Percentiles rank a stretch among this genome's conserved stretches.
phyloP scores from a whole-genome alignment of 2,113 vertebrate species.

The Spilogale gracilis region DNA sequence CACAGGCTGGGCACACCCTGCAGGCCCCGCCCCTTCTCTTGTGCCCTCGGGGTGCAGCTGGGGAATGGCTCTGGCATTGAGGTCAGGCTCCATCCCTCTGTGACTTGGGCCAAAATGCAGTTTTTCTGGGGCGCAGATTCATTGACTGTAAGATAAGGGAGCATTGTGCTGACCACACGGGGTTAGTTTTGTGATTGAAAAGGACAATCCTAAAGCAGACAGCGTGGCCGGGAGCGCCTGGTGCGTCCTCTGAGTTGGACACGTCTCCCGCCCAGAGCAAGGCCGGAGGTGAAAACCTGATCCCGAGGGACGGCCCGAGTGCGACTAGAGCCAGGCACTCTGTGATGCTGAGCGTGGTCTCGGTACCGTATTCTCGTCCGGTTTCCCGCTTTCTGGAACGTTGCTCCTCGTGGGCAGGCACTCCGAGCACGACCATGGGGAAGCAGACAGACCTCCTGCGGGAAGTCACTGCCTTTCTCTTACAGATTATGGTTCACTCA shows the following conservation, averaged over 20 bases:
- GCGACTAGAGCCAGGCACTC: background rate
- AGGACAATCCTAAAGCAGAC: background rate
- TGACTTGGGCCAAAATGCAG: background rate
- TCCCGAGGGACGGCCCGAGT: background rate
- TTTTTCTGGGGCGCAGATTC: background rate
- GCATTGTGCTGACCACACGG: accelerated
- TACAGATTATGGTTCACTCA: background rate
- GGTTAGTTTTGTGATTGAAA: background rate
- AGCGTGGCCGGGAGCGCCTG: accelerated
- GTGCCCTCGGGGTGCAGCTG: accelerated
- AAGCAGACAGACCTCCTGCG: accelerated
- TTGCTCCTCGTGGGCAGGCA: accelerated
- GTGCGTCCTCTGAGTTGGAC: accelerated
- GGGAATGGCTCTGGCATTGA: too few relatives aligned
- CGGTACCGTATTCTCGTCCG: background rate
- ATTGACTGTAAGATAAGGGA: too few relatives aligned
- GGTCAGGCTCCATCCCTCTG: accelerated
- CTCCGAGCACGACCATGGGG: background rate
- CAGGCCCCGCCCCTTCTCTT: background rate
- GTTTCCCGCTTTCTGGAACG: background rate
- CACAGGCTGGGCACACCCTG: background rate
- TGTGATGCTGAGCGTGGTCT: accelerated
- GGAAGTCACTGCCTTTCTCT: too few relatives aligned
- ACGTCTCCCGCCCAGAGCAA: accelerated
- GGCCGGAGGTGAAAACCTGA: background rate